Conservation (phyloP, 2,113 vertebrate species). For the Dascyllus trimaculatus region DNA sequence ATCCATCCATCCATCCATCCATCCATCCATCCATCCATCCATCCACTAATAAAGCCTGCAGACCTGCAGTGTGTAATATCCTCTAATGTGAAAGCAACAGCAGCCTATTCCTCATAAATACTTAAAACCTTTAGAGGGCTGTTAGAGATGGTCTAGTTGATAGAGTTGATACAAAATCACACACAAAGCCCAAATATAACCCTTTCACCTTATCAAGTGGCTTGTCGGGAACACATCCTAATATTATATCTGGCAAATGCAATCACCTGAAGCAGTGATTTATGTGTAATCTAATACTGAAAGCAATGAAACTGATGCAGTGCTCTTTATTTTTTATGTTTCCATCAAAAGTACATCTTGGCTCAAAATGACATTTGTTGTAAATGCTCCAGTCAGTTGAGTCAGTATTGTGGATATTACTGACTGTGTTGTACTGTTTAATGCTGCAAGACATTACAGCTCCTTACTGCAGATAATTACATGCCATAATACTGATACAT, state of each 20-base stretch:
- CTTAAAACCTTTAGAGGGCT: constrained; percentile 34
- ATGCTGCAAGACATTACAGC: background rate
- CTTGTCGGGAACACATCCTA: background rate
- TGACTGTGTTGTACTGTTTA: background rate
- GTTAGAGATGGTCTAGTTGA: constrained; percentile 46
- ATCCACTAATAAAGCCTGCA: background rate
- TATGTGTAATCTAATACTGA: background rate
- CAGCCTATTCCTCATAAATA: constrained; percentile 56
- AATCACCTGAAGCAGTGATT: background rate
- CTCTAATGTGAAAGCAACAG: constrained; percentile 1
- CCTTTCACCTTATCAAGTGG: background rate
- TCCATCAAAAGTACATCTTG: background rate
- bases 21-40: background rate
- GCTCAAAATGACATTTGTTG: no score
- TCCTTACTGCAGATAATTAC: background rate
- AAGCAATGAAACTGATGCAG: background rate
- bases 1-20: no score
- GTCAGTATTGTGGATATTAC: background rate
- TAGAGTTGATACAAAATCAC: constrained; percentile 34
- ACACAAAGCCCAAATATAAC: constrained; percentile 19
- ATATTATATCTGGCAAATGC: background rate
- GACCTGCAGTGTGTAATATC: background rate
- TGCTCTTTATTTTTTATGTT: constrained; percentile 2
- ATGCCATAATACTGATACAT: background rate
- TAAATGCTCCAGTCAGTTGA: constrained; percentile 1